Conservation (phyloP, 2,797 vertebrate species). For the Acanthiza pusilla region DNA sequence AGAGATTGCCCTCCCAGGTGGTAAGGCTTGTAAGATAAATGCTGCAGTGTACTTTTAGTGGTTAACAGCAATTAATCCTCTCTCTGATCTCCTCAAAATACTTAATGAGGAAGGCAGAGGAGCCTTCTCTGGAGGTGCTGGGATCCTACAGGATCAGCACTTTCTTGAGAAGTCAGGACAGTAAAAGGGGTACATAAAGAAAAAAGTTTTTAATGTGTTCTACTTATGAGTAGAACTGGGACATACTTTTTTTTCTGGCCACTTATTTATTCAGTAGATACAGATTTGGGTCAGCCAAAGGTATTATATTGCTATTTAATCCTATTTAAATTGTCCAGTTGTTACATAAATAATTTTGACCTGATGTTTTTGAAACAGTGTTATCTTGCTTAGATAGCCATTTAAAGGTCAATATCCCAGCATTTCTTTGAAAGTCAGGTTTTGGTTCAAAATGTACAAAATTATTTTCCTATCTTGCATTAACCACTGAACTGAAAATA, state of each 20-base stretch:
- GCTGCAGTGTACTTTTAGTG: not conserved
- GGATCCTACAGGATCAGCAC: not conserved
- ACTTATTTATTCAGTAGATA: constrained; percentile 14
- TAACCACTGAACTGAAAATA: constrained; percentile 41
- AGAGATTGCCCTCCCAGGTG: not conserved
- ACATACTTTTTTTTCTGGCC: not conserved
- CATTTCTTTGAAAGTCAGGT: not conserved
- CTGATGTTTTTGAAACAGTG: not conserved
- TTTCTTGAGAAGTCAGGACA: not conserved
- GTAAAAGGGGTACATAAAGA: not conserved
- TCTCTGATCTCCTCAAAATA: not conserved
- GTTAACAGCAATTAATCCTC: not conserved
- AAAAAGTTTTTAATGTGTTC: not conserved
- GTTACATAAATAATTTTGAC: not conserved
- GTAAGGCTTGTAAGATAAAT: not conserved
- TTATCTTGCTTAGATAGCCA: not conserved
- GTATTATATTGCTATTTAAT: not conserved
- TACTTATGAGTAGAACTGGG: not conserved
- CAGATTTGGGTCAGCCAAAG: not conserved
- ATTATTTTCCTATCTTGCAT: not conserved
- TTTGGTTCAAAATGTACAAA: not conserved
- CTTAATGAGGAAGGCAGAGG: not conserved
- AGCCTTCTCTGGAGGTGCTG: not conserved
- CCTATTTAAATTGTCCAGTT: not conserved
- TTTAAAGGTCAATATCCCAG: not conserved